Conservation (phyloP, 2,797 vertebrate species). For the Antrozous pallidus region DNA sequence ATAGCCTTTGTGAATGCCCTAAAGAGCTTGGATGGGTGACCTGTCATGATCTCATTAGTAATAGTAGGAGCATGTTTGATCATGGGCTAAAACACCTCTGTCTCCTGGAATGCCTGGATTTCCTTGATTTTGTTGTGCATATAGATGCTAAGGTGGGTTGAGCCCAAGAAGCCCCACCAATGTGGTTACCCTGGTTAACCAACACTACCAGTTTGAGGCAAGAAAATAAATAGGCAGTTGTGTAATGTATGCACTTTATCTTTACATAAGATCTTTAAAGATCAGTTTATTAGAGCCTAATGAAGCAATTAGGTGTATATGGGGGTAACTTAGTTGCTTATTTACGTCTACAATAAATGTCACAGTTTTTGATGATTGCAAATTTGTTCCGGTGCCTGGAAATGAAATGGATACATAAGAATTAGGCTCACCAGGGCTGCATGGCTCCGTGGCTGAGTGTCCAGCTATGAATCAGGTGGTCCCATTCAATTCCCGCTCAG, state of each 20-base stretch:
- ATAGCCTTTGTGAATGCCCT: neutral
- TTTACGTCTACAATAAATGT: slow-evolving; percentile 19
- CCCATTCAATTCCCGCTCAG: too few relatives aligned
- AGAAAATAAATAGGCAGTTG: neutral
- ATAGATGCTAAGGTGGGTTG: neutral
- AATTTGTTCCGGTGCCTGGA: neutral
- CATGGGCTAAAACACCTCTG: neutral
- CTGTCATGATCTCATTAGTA: neutral
- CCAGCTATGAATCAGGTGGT: too few relatives aligned
- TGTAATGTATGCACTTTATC: neutral
- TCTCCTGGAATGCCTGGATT: neutral
- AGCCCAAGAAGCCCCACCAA: neutral
- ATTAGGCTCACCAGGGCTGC: neutral
- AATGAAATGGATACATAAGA: neutral
- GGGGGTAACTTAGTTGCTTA: neutral
- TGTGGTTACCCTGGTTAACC: neutral
- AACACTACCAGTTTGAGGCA: neutral
- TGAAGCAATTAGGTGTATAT: slow-evolving; percentile 2
- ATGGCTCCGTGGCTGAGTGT: too few relatives aligned
- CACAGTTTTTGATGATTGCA: neutral
- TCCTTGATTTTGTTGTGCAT: neutral
- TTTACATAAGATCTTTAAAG: slow-evolving; percentile 33
- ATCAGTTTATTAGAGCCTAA: slow-evolving; percentile 46
- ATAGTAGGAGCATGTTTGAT: neutral
- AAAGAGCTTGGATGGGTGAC: neutral